Conservation (phyloP, 2,113 vertebrate genomes). For the Eulemur macaco region DNA sequence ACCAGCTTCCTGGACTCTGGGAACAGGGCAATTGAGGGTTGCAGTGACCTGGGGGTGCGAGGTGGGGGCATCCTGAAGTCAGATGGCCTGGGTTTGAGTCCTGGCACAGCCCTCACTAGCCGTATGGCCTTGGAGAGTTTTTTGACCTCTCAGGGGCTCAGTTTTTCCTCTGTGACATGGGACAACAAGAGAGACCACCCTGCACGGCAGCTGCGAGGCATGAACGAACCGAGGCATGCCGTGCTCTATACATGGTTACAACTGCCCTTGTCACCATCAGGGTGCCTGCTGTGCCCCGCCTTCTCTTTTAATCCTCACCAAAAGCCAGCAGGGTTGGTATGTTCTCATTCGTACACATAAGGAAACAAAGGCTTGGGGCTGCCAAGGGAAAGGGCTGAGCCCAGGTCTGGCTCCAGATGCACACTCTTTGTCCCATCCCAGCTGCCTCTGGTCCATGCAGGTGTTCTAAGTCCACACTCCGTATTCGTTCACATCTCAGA, state of each 20-base stretch:
- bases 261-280: not conserved
- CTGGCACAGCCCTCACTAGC: not conserved
- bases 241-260: rapidly evolving
- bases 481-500: not conserved
- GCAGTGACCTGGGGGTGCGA: not conserved
- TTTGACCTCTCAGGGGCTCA: not conserved
- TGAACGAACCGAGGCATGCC: not conserved
- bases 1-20: not conserved
- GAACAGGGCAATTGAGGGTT: not conserved
- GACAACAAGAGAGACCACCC: not conserved
- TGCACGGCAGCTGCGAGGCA: not conserved
- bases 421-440: not conserved
- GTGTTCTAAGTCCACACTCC: not conserved
- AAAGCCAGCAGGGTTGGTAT: not conserved
- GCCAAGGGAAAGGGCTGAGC: not conserved
- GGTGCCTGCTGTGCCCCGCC: rapidly evolving
- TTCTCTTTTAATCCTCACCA: not conserved
- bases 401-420: not conserved
- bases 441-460: no score
- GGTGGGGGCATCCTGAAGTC: not conserved
- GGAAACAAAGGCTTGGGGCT: not conserved
- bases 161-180: not conserved
- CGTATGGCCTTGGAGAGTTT: not conserved
- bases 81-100: not conserved
- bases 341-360: not conserved